A percentile compares a stretch with the other conserved stretches of the same genome.
These are phyloP conservation scores for Petrocephalus zakoni DNA, from an alignment of 2,113 vertebrate genomes.

Conservation along the genomic window DNA sequence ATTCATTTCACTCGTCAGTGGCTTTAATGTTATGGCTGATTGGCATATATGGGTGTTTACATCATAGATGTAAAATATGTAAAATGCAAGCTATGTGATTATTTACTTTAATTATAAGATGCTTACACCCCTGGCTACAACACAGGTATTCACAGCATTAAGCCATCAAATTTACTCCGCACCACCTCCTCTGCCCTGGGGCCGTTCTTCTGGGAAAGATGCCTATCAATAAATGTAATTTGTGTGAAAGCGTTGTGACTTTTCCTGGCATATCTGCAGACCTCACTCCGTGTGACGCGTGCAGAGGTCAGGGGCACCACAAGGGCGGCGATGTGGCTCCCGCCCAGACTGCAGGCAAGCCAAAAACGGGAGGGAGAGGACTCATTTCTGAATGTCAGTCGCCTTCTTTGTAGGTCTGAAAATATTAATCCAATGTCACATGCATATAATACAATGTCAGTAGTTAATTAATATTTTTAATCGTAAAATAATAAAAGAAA, in stretches of 20 bases:
- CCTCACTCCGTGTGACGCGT: background rate
- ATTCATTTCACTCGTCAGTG: background rate
- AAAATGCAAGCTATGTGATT: background rate
- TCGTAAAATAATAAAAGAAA: background rate
- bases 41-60: background rate
- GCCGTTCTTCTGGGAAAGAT: constrained; percentile 33
- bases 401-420: background rate
- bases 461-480: background rate
- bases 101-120: constrained; percentile 6
- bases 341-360: background rate
- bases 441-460: background rate
- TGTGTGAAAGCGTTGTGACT: constrained; percentile 32
- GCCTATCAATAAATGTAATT: constrained; percentile 32
- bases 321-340: constrained; percentile 1
- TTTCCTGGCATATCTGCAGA: constrained; percentile 27
- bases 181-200: constrained; percentile 16
- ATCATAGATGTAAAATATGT: background rate
- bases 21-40: background rate
- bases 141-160: constrained; percentile 1
- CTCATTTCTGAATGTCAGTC: background rate
- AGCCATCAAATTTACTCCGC: constrained; percentile 21
- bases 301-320: background rate
- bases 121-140: background rate
- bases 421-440: background rate
- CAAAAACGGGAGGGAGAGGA: background rate